Percentiles rank a stretch among this genome's conserved stretches.
These are phyloP conservation scores for Drosophila pectinifera DNA, from an alignment of 1,140 invertebrate genomes.

Conservation along the genomic window DNA sequence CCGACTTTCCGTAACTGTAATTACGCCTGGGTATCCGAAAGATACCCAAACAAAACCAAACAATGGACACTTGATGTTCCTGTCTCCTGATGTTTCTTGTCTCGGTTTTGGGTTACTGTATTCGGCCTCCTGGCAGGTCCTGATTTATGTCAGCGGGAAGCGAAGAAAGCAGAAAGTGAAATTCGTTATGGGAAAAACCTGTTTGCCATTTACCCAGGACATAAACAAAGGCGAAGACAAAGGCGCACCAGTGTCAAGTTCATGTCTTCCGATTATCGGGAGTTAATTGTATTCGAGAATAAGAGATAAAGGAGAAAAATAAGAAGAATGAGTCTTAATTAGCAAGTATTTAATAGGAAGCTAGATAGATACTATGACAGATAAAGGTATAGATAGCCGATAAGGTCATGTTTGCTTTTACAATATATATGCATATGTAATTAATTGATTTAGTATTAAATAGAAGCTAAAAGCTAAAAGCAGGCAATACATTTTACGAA, in stretches of 20 bases:
- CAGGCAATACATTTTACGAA: background rate
- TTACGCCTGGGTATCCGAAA: constrained; percentile 47
- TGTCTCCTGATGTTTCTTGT: constrained; percentile 1
- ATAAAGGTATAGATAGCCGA: too few relatives aligned
- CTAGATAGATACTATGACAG: too few relatives aligned
- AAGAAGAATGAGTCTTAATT: background rate
- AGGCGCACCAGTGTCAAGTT: constrained; percentile 40
- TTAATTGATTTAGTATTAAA: background rate
- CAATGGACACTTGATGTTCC: constrained; percentile 36
- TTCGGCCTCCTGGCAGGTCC: constrained; percentile 26
- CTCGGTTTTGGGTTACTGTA: constrained; percentile 37
- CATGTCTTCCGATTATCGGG: constrained; percentile 20
- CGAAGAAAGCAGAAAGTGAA: constrained; percentile 38
- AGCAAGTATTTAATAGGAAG: background rate
- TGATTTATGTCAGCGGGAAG: constrained; percentile 40
- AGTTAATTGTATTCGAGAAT: constrained; percentile 18
- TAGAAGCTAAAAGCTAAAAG: background rate
- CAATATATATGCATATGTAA: background rate
- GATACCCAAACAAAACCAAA: constrained; percentile 43
- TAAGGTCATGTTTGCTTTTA: background rate
- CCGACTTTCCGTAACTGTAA: constrained; percentile 55
- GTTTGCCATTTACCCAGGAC: constrained; percentile 26
- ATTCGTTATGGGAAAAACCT: constrained; percentile 26
- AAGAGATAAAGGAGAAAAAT: background rate
- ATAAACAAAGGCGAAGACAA: constrained; percentile 21